Conservation (phyloP, 2,797 vertebrate species). For the Syndactyla subalaris region DNA sequence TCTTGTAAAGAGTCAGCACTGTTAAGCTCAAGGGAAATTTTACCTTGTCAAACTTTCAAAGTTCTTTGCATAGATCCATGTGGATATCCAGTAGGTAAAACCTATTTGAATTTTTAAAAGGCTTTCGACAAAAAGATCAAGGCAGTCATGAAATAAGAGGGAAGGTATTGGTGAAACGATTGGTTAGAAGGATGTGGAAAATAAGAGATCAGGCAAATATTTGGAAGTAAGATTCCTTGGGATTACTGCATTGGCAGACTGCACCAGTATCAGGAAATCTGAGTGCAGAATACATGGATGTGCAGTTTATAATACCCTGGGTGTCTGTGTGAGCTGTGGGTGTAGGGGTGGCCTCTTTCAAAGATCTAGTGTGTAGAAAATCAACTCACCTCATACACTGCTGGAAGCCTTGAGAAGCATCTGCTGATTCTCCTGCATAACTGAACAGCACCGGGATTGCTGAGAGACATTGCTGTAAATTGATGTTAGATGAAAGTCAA, state of each 20-base stretch:
- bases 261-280: background rate
- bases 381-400: background rate
- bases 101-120: background rate
- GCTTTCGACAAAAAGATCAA: background rate
- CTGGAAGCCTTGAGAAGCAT: background rate
- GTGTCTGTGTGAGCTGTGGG: background rate
- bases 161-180: background rate
- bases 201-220: background rate
- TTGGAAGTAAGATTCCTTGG: background rate
- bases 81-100: background rate
- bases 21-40: background rate
- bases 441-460: background rate
- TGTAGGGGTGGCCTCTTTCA: background rate
- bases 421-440: background rate
- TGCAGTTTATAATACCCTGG: background rate
- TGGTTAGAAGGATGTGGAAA: background rate
- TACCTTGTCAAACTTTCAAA: background rate
- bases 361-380: background rate
- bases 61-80: background rate
- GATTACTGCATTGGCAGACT: background rate
- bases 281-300: background rate
- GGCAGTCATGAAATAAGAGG: background rate
- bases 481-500: background rate
- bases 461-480: background rate
- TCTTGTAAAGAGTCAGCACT: background rate